A percentile compares a stretch with the other conserved stretches of the same genome.
Evolutionary conservation across 2,888 invertebrate genomes (phyloP).

Genomic region (Odontomyia ornata): DNA sequence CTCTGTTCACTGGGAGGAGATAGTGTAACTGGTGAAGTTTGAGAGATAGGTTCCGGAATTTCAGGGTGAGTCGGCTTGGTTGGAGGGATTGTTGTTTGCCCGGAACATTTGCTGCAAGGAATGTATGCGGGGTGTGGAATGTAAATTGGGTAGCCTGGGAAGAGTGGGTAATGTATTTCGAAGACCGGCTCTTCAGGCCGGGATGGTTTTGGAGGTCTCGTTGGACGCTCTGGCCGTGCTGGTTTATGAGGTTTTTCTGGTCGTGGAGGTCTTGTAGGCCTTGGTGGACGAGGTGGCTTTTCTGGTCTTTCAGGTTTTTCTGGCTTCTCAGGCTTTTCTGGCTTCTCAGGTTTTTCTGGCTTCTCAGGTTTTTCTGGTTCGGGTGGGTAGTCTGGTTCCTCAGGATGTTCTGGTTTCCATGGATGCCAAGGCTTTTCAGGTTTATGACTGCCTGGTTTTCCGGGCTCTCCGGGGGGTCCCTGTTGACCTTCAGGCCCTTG

Average conservation of each 20-base stretch:
- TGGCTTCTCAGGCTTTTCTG: neutral
- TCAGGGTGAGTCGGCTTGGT: neutral
- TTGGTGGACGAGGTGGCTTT: neutral
- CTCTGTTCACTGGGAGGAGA: neutral
- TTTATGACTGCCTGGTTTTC: neutral
- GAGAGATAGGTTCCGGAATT: neutral
- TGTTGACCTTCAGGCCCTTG: neutral
- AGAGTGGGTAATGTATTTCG: constrained; percentile 18
- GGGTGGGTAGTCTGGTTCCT: neutral
- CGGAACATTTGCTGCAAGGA: neutral
- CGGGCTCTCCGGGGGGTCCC: neutral
- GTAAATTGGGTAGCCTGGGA: constrained; percentile 24
- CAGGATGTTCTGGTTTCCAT: neutral
- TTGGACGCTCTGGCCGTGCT: neutral
- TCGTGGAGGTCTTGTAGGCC: neutral
- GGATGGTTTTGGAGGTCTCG: neutral
- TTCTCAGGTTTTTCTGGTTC: neutral
- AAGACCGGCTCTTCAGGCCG: neutral
- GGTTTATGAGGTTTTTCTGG: neutral
- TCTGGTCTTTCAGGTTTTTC: neutral
- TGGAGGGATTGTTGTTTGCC: neutral
- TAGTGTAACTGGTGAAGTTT: neutral
- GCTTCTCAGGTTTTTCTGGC: neutral
- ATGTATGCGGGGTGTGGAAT: neutral
- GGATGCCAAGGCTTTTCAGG: neutral